A percentile compares a stretch with the other conserved stretches of the same genome.
Evolutionary conservation across 2,797 vertebrate species (phyloP).

Genomic region (Periparus ater): DNA sequence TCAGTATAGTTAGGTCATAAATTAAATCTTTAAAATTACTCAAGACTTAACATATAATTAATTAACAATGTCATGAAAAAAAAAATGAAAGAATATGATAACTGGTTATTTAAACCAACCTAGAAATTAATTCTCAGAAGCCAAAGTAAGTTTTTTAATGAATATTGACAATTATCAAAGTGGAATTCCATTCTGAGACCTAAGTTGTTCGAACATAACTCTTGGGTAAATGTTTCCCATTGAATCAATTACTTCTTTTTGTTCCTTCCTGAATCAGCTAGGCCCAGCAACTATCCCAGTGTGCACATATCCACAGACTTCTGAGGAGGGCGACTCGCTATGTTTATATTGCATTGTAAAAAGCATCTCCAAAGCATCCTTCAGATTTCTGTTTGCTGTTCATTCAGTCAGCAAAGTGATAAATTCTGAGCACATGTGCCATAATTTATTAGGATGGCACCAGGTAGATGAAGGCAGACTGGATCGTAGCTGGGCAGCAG

Average conservation of each 20-base stretch:
- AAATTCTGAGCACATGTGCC: background rate
- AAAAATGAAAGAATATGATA: background rate
- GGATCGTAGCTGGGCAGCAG: background rate
- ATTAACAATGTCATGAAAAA: background rate
- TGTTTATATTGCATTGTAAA: background rate
- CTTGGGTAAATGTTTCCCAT: background rate
- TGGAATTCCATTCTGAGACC: background rate
- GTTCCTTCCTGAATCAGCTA: background rate
- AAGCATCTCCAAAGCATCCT: background rate
- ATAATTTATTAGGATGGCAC: background rate
- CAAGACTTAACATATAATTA: background rate
- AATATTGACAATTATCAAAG: background rate
- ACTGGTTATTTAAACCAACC: background rate
- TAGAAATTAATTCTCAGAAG: slow-evolving; percentile 15
- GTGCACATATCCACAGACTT: background rate
- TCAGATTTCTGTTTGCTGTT: background rate
- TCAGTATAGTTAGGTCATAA: background rate
- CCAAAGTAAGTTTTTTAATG: background rate
- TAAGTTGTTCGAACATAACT: background rate
- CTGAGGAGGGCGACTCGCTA: background rate
- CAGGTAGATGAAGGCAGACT: background rate
- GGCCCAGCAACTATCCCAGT: background rate
- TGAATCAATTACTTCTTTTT: background rate
- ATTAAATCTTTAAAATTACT: background rate
- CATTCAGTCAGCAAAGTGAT: background rate